Evolutionary conservation across 2,113 vertebrate species (phyloP), one percentile per base, ranked within the genome.

Genomic region (Procavia capensis): DNA sequence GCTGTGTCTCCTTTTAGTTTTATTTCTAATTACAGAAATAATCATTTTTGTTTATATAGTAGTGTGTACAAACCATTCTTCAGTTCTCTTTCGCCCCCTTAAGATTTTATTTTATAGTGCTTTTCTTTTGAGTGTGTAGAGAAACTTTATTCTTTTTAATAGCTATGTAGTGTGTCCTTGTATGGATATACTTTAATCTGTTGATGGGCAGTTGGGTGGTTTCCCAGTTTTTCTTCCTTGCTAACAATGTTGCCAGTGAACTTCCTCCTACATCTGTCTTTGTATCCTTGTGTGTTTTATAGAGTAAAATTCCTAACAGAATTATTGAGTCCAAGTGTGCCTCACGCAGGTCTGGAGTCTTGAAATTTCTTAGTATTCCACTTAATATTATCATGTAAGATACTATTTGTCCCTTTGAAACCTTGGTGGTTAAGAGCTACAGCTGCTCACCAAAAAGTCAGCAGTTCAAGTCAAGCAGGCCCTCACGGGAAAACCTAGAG

Each of bases 61-160:
- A 22, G 7, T 61, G 61, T 54, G 54, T 81, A 79, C 13, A 36
- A 75, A 91, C 22, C 6, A 76, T 89, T 90, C 61, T 96, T 64
- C 43, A 86, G 27, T 57, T 84, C n/a, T n/a, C n/a, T 70, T 63
- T 54, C 34, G n/a, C 27, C 75, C 68, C 57, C 13, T 76, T 91
- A n/a, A 96, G 91, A 39, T 81, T 95, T 88, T 96, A 47, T 78
- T 91, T 91, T 92, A 70, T 47, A 80, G 50, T 3, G 8, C 11
- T 94, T 94, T 91, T 17, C 39, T 86, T 97, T 34, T 95, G 34
- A 75, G 17, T 63, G 31, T 47, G 22, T 88, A 74, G 88, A n/a
- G 24, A 43, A 95, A 78, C 66, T 70, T 87, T 88, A 54, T 45
- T 96, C 54, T 96, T 87, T 90, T 95, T 87, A 95, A 64, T 93